These are phyloP conservation scores for Cyrtonyx montezumae DNA, from an alignment of 2,113 vertebrate species.

Conservation along the genomic window DNA sequence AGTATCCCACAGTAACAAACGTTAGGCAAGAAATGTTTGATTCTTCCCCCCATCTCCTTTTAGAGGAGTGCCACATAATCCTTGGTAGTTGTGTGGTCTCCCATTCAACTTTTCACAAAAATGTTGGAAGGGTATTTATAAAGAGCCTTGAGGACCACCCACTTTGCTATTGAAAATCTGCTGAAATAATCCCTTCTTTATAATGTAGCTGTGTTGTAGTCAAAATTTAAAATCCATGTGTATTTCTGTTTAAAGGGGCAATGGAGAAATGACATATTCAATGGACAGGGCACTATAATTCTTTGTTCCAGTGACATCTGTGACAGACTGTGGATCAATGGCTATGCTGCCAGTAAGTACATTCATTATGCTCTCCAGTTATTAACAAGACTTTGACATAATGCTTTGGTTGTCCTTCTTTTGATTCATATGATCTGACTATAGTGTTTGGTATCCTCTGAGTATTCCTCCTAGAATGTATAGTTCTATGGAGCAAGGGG, in stretches of 20 bases:
- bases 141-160: constrained; percentile 73
- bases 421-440: constrained; percentile 53
- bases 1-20: constrained; percentile 60
- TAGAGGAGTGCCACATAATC: constrained; percentile 58
- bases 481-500: neutral
- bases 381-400: constrained; percentile 22
- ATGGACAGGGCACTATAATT: constrained; percentile 62
- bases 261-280: constrained; percentile 74
- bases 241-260: constrained; percentile 74
- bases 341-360: constrained; percentile 70
- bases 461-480: neutral
- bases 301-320: constrained; percentile 76
- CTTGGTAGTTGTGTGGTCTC: constrained; percentile 64
- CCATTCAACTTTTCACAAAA: constrained; percentile 70
- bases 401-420: constrained; percentile 17
- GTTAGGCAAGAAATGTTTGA: constrained; percentile 49
- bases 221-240: constrained; percentile 49
- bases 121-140: constrained; percentile 70
- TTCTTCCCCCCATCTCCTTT: constrained; percentile 26
- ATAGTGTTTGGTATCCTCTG: neutral
- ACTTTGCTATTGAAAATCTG: constrained; percentile 68
- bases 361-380: constrained; percentile 36
- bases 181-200: constrained; percentile 71
- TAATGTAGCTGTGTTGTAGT: constrained; percentile 40
- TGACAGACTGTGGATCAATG: constrained; percentile 75